Evolutionary conservation across 2,797 vertebrate species (phyloP), one percentile per base, ranked within the genome.

Genomic region (Psittacula echo): DNA sequence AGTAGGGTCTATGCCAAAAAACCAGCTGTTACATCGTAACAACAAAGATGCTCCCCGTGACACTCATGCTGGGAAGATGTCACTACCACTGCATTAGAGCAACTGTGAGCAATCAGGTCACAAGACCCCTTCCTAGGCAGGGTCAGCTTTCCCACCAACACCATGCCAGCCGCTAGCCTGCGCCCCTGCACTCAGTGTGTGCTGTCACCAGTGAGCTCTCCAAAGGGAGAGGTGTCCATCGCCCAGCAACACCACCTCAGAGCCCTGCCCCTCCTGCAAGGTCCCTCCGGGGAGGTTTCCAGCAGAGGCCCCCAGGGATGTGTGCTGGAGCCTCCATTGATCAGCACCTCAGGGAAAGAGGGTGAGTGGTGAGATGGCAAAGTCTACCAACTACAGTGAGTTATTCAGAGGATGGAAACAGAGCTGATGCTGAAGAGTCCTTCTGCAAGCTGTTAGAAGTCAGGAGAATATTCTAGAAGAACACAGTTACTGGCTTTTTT

Each of bases 21-120:
- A 44, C 0, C 0, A 0, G 26, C 30, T 82, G 82, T 53, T 58
- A 68, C 82, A 45, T 13, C 0, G 0, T 48, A 64, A 74, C 11
- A 29, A 62, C 4, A 68, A 48, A 58, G 74, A 74, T 37, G 60
- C 13, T 79, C 7, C 7, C 24, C 53, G 42, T 6, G 1, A n/a
- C 0, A 0, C 16, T 44, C n/a, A 6, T 9, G n/a, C 62, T 44
- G 53, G 56, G 41, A 47, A 62, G 14, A 34, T 15, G 37, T n/a
- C 41, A 65, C 42, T 24, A 51, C 19, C 54, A 26, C 51, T 51
- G 47, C 50, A 19, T 26, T 23, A 79, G 51, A 70, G 18, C 19
- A 75, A 66, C 3, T 2, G 32, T 11, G 58, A 86, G n/a, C 32
- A 84, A 48, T 0, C 27, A 9, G 15, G 42, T 50, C 3, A 0